phyloP scores from a whole-genome alignment of 2,888 invertebrate species.

The Linyphia triangularis region DNA sequence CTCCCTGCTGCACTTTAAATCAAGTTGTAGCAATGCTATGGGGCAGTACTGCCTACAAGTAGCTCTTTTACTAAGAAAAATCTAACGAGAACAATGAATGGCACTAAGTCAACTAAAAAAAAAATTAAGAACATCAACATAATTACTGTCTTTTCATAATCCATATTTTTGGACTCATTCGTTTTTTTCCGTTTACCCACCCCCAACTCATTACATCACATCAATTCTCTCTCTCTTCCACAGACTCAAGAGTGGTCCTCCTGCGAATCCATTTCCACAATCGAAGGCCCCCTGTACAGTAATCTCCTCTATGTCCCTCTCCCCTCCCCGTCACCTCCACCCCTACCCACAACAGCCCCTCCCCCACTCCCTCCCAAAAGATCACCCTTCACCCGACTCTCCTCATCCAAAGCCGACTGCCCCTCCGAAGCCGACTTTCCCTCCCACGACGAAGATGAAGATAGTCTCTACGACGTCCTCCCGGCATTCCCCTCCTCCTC shows the following conservation, averaged over 20 bases:
- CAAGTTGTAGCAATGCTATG: no score
- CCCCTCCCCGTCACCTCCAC: slow-evolving; percentile 60
- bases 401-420: neutral
- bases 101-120: no score
- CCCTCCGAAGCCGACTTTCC: neutral
- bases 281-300: slow-evolving; percentile 67
- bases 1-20: no score
- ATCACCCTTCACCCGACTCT: neutral
- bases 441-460: neutral
- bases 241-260: slow-evolving; percentile 31
- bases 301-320: slow-evolving; percentile 63
- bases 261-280: neutral
- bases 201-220: neutral
- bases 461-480: slow-evolving; percentile 44
- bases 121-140: no score
- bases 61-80: no score
- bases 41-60: no score
- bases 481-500: neutral
- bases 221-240: neutral
- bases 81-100: no score
- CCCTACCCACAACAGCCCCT: slow-evolving; percentile 37
- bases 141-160: no score
- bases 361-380: slow-evolving; percentile 52
- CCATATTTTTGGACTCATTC: no score
- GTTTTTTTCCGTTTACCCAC: no score